Percentiles rank a stretch among this genome's conserved stretches.
These are phyloP conservation scores for Cremastobaeus sp. DNA, from an alignment of 2,888 invertebrate species.

Conservation along the genomic window DNA sequence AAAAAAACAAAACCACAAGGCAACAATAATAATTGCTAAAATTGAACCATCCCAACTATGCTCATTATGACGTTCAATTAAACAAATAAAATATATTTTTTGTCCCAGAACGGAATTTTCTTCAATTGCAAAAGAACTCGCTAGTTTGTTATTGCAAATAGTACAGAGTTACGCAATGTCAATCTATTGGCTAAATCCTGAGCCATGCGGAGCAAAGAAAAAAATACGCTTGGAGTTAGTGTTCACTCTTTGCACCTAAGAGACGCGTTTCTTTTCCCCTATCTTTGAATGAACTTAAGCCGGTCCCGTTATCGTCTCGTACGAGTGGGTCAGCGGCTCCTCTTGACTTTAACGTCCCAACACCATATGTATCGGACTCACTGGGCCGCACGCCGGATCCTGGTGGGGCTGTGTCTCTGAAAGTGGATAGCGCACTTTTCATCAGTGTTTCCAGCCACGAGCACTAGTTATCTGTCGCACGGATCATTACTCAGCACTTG, in stretches of 20 bases:
- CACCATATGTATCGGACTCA: slow-evolving; percentile 57
- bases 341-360: slow-evolving; percentile 63
- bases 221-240: too few relatives aligned
- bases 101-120: too few relatives aligned
- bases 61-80: too few relatives aligned
- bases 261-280: slow-evolving; percentile 31
- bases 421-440: slow-evolving; percentile 71
- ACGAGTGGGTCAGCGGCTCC: slow-evolving; percentile 76
- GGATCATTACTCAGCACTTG: slow-evolving; percentile 39
- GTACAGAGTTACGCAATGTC: too few relatives aligned
- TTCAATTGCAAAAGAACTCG: too few relatives aligned
- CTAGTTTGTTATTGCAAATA: too few relatives aligned
- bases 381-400: slow-evolving; percentile 61
- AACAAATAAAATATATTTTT: too few relatives aligned
- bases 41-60: too few relatives aligned
- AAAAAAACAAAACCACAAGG: too few relatives aligned
- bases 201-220: too few relatives aligned
- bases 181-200: too few relatives aligned
- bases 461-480: slow-evolving; percentile 68
- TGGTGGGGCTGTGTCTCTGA: slow-evolving; percentile 67
- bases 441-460: slow-evolving; percentile 73
- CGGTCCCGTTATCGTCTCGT: slow-evolving; percentile 75
- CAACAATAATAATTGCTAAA: too few relatives aligned
- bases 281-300: slow-evolving; percentile 62
- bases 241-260: slow-evolving; percentile 9